Base-by-base conservation (phyloP, 1,140 invertebrate genomes). In the Cotesia glomerata region DNA sequence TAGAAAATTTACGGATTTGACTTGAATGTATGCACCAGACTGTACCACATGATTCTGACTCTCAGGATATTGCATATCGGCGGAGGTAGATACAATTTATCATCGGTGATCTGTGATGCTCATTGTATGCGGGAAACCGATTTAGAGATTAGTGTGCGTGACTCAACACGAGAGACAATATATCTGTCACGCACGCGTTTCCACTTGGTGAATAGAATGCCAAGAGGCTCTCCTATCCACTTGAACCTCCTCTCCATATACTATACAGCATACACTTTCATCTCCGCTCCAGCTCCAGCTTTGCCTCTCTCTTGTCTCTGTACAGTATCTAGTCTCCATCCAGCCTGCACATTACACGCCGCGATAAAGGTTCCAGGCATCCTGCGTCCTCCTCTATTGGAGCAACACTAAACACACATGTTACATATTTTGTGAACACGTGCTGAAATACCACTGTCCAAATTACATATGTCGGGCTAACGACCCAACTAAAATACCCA, bases 401-500 rank as follows among this genome's bases (percentile, higher is more conserved):
- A 34, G 58, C 39, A 45, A 45, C 39, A 62, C 35, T 62, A 45
- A 61, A 70, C 36, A 70, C 69, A 70, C 59, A 70, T 70, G 69
- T 70, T 67, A 67, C 65, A 67, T 67, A 51, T 62, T 51, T 62
- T 18, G 69, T 67, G 65, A 67, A 39, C 65, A 52, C 65, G 65
- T 67, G 65, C 51, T 16, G 16, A 34, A 26, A 36, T 45, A 65
- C 63, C 34, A 39, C 36, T 49, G 36, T 39, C 63, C 36, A 65
- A 65, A 65, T 65, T 65, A 65, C 63, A 65, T 65, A 39, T 65
- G 63, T 65, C 45, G 63, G 34, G 36, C 63, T 65, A 65, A 65
- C 63, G 63, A 65, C 63, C 63, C 63, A 65, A 36, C 35, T 32
- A 58, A 65, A 65, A 65, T 39, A 45, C n/a, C 45, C 63, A 16